Evolutionary conservation across 2,113 vertebrate genomes (phyloP).

Genomic region (Dasypus novemcinctus): DNA sequence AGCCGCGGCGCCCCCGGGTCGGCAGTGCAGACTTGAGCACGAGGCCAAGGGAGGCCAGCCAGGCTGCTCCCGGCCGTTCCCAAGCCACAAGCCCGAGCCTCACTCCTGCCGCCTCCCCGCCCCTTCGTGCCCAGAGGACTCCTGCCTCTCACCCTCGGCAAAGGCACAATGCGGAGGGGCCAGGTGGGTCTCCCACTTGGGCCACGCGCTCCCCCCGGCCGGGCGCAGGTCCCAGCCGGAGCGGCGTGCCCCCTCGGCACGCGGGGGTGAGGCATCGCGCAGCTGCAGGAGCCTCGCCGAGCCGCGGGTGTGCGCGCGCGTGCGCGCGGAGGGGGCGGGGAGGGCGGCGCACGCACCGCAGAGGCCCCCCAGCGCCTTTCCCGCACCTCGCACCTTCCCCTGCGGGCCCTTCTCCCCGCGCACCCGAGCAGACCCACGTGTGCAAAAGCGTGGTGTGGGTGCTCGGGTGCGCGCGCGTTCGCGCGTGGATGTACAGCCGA

Average conservation of each 20-base stretch:
- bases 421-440: slow-evolving; percentile 1
- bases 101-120: background rate
- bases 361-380: slow-evolving; percentile 9
- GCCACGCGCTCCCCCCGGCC: background rate
- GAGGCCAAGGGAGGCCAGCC: background rate
- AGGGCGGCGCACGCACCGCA: background rate
- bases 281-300: slow-evolving; percentile 55
- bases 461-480: too few species aligned
- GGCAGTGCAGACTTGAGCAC: slow-evolving; percentile 14
- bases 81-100: background rate
- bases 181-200: background rate
- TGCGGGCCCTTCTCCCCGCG: background rate
- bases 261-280: background rate
- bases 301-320: background rate
- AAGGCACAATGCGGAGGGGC: background rate
- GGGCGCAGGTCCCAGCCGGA: background rate
- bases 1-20: background rate
- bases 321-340: background rate
- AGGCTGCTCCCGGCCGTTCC: background rate
- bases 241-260: background rate
- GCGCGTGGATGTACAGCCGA: background rate
- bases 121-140: background rate
- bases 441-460: background rate
- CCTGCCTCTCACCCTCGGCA: background rate
- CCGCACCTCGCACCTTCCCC: background rate